phyloP scores from a whole-genome alignment of 2,797 vertebrate species.

The Poeciliopsis gracilis region DNA sequence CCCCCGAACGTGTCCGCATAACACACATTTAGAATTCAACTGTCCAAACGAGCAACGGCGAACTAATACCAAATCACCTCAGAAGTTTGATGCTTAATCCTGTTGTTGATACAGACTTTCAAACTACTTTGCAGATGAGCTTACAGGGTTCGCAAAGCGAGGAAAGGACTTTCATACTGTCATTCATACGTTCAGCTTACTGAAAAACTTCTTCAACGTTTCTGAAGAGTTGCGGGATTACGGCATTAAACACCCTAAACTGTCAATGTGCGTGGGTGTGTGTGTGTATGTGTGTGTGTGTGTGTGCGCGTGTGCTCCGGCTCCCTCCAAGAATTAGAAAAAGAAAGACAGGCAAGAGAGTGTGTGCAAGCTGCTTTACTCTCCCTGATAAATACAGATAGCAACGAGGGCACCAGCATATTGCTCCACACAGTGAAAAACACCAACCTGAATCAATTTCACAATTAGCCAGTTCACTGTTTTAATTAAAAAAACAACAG shows the following conservation, averaged over 20 bases:
- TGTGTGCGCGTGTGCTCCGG: not conserved
- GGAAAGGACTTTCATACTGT: constrained; percentile 72
- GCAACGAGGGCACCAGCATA: constrained; percentile 56
- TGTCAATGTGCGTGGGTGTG: constrained; percentile 16
- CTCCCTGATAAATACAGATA: constrained; percentile 67
- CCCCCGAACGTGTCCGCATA: constrained; percentile 44
- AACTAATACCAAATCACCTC: constrained; percentile 55
- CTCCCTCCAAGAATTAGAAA: constrained; percentile 42
- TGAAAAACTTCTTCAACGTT: constrained; percentile 71
- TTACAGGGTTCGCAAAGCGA: constrained; percentile 70
- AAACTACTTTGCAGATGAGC: constrained; percentile 77
- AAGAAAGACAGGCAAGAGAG: constrained; percentile 44
- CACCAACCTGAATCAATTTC: constrained; percentile 78
- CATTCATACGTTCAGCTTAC: constrained; percentile 76
- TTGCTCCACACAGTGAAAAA: constrained; percentile 77
- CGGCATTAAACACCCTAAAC: constrained; percentile 65
- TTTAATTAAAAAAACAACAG: constrained; percentile 83
- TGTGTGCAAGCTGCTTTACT: constrained; percentile 55
- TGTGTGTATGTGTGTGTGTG: constrained; percentile 8
- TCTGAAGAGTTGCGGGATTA: constrained; percentile 74
- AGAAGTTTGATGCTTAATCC: constrained; percentile 71
- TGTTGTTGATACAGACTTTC: constrained; percentile 73
- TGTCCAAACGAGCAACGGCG: constrained; percentile 45
- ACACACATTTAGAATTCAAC: constrained; percentile 49
- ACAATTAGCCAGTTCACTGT: constrained; percentile 81